A percentile compares a stretch with the other conserved stretches of the same genome.
Evolutionary conservation across 2,113 vertebrate species (phyloP).

Genomic region (Gnathonemus echidnorhynchus): DNA sequence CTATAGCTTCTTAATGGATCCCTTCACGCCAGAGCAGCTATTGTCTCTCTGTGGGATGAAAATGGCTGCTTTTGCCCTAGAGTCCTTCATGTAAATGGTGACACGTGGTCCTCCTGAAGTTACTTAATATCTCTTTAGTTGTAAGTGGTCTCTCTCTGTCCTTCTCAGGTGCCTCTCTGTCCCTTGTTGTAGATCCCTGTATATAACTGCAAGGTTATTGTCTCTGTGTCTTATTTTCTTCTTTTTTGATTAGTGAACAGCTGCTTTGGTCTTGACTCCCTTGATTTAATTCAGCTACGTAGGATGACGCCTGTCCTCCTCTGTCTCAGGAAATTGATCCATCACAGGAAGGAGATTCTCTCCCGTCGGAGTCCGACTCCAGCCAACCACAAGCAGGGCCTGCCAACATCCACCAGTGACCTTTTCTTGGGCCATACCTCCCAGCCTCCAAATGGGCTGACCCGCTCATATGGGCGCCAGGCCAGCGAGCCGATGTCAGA

Average conservation of each 20-base stretch:
- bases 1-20: background rate
- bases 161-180: background rate
- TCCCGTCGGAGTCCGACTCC: conserved; percentile 73
- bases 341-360: conserved; percentile 91
- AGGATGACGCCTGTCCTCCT: background rate
- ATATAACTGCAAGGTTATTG: background rate
- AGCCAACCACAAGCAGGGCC: conserved; percentile 54
- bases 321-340: conserved; percentile 81
- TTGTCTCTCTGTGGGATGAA: background rate
- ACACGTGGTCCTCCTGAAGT: background rate
- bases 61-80: background rate
- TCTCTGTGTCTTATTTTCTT: background rate
- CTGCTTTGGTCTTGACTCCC: background rate
- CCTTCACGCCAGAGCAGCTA: background rate
- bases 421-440: conserved; percentile 72
- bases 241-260: background rate
- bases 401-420: conserved; percentile 79
- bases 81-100: background rate
- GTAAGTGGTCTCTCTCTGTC: background rate
- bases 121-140: background rate
- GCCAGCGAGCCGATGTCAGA: conserved; percentile 73
- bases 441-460: conserved; percentile 56
- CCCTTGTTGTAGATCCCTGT: background rate
- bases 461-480: conserved; percentile 57
- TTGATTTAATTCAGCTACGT: background rate